Conservation (phyloP, 2,797 vertebrate genomes). For the Rhyacichthys aspro region DNA sequence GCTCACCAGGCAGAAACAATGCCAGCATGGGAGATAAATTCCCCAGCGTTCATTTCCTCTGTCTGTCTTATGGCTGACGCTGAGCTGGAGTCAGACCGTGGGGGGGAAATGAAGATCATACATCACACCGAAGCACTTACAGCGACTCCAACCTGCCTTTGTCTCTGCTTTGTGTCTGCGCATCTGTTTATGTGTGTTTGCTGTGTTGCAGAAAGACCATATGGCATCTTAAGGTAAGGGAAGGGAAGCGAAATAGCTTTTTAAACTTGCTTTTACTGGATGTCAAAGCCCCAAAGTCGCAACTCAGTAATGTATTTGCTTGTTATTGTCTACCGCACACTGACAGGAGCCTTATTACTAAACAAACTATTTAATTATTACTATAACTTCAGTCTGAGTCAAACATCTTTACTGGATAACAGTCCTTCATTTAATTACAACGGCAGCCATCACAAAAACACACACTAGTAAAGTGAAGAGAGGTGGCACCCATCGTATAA, state of each 20-base stretch:
- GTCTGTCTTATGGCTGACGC: conserved; percentile 64
- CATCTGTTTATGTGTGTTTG: conserved; percentile 46
- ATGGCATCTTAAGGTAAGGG: not conserved
- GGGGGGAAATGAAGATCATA: conserved; percentile 72
- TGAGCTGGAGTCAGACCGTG: conserved; percentile 59
- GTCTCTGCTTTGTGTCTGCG: conserved; percentile 40
- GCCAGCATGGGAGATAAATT: conserved; percentile 76
- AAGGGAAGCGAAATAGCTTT: not conserved
- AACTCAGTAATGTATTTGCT: conserved; percentile 14
- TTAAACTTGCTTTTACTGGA: not conserved
- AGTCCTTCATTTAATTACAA: conserved; percentile 83
- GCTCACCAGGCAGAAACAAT: conserved; percentile 73
- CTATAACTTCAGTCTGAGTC: conserved; percentile 68
- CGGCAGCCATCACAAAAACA: conserved; percentile 56
- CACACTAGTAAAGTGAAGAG: conserved; percentile 1
- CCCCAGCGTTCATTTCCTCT: conserved; percentile 74
- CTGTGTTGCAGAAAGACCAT: conserved; percentile 23
- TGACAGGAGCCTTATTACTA: conserved; percentile 60
- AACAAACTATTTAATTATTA: conserved; percentile 79
- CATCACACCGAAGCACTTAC: conserved; percentile 69
- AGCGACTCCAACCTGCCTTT: conserved; percentile 42
- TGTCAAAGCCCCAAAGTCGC: conserved; percentile 9
- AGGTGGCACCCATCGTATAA: conserved; percentile 3
- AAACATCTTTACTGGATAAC: conserved; percentile 86
- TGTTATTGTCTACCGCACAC: conserved; percentile 37